phyloP scores from a whole-genome alignment of 1,140 invertebrate species.

The Popillia japonica region DNA sequence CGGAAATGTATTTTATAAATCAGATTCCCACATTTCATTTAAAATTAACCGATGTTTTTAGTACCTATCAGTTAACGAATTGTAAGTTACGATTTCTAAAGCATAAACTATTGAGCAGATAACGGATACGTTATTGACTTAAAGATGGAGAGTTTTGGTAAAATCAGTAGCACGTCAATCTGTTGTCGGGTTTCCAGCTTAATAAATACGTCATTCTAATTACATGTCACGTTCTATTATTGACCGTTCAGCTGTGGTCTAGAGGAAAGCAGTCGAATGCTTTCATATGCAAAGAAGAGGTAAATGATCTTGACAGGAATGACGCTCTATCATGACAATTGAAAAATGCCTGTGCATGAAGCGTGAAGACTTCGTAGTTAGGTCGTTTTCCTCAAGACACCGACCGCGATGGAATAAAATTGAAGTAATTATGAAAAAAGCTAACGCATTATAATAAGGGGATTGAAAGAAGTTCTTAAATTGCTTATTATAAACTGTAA shows the following conservation, averaged over 20 bases:
- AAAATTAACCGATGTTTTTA: background rate
- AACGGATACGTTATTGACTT: background rate
- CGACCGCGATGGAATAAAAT: background rate
- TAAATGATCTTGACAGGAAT: slow-evolving; percentile 41
- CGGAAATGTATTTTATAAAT: background rate
- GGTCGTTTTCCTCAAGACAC: slow-evolving; percentile 19
- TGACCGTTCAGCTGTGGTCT: slow-evolving; percentile 17
- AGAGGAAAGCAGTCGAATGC: slow-evolving; percentile 25
- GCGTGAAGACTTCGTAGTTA: slow-evolving; percentile 20
- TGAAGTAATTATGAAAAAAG: background rate
- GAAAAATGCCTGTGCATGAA: slow-evolving; percentile 39
- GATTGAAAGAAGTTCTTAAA: background rate
- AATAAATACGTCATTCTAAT: slow-evolving; percentile 29
- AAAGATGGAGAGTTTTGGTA: background rate
- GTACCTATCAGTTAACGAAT: background rate
- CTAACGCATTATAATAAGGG: background rate
- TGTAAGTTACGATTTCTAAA: background rate
- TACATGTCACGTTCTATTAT: slow-evolving; percentile 16
- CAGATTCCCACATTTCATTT: background rate
- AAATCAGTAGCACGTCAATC: slow-evolving; percentile 26
- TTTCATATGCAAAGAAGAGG: slow-evolving; percentile 34
- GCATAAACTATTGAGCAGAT: background rate
- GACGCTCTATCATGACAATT: slow-evolving; percentile 41
- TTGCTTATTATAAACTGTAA: too few relatives aligned
- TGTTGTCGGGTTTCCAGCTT: slow-evolving; percentile 23